Conservation (phyloP, 2,113 vertebrate species). For the Macquaria australasica region DNA sequence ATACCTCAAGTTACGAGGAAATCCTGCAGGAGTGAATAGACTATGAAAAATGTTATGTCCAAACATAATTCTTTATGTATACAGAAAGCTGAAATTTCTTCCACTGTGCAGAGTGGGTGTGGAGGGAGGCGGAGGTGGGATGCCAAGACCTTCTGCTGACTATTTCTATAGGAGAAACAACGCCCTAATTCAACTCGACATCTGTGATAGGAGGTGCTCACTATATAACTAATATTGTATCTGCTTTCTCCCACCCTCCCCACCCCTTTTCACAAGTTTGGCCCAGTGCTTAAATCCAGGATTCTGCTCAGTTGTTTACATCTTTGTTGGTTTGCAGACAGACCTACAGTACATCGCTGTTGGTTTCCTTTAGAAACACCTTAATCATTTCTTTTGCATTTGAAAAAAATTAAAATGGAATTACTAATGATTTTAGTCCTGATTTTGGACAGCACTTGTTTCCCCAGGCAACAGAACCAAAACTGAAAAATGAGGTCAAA, state of each 20-base stretch:
- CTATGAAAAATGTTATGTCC: background rate
- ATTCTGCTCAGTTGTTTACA: background rate
- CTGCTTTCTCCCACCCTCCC: background rate
- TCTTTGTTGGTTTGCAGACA: background rate
- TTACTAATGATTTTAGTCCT: too few relatives aligned
- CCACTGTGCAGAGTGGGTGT: background rate
- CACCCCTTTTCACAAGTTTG: background rate
- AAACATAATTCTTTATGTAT: slow-evolving; percentile 6
- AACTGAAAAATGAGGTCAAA: background rate
- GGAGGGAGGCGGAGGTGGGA: slow-evolving; percentile 1
- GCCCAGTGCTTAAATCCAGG: background rate
- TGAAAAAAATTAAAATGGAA: background rate
- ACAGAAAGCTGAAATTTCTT: background rate
- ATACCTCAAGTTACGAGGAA: background rate
- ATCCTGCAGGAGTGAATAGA: background rate
- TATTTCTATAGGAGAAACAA: background rate
- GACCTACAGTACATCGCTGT: background rate
- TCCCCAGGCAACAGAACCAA: background rate
- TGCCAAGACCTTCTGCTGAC: slow-evolving; percentile 14
- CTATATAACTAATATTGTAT: background rate
- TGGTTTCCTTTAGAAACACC: background rate
- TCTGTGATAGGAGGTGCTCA: slow-evolving; percentile 5
- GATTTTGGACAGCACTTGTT: background rate
- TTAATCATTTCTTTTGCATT: background rate
- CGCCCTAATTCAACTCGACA: slow-evolving; percentile 19